phyloP scores from a whole-genome alignment of 2,888 invertebrate species.

The Xestia c-nigrum region DNA sequence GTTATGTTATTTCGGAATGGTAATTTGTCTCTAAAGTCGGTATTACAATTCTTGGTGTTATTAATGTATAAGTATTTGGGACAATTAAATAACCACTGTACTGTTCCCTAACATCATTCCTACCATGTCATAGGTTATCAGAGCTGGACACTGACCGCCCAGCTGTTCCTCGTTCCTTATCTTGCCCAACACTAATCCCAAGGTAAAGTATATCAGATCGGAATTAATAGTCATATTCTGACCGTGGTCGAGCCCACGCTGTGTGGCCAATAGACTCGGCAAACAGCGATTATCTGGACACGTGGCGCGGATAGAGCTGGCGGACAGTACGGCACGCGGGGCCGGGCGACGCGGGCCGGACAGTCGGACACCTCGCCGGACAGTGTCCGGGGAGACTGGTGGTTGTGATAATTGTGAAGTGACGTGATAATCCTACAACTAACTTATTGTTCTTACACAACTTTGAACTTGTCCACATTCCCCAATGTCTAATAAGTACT shows the following conservation, averaged over 20 bases:
- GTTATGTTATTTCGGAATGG: background rate
- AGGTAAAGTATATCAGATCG: conserved; percentile 47
- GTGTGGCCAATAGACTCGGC: conserved; percentile 42
- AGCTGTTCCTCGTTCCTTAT: background rate
- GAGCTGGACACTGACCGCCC: background rate
- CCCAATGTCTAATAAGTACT: background rate
- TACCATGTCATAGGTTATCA: background rate
- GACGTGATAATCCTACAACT: background rate
- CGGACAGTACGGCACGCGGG: conserved; percentile 43
- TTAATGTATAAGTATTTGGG: too few species aligned
- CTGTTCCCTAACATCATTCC: background rate
- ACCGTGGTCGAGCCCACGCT: conserved; percentile 41
- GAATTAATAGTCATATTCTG: conserved; percentile 48
- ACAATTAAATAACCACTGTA: background rate
- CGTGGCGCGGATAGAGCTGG: conserved; percentile 28
- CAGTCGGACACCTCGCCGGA: conserved; percentile 26
- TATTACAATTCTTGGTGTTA: background rate
- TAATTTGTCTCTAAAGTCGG: background rate
- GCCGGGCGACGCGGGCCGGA: conserved; percentile 23
- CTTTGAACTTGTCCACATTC: background rate
- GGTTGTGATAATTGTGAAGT: conserved; percentile 31
- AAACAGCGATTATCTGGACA: conserved; percentile 44
- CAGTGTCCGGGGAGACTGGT: conserved; percentile 9
- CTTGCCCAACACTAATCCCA: conserved; percentile 25
- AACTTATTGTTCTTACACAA: background rate